Conservation (phyloP, 2,113 vertebrate genomes). For the Elgaria multicarinata region DNA sequence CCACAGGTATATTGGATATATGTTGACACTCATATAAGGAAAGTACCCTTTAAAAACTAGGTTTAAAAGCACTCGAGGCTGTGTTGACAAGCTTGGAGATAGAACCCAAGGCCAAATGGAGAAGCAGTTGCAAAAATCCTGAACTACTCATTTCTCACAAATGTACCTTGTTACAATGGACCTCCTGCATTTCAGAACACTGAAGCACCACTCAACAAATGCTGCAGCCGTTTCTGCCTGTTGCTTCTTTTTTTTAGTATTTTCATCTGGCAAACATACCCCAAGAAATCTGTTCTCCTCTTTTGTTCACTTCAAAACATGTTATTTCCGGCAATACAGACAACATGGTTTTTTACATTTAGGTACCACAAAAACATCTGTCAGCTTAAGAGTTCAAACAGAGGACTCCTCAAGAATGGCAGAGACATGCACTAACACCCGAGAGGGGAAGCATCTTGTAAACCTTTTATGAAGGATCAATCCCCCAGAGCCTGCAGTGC, state of each 20-base stretch:
- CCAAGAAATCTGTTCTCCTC: conserved; percentile 34
- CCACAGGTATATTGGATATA: not conserved
- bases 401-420: conserved; percentile 15
- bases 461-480: conserved; percentile 12
- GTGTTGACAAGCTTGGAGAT: not conserved
- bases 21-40: not conserved
- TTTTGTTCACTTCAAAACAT: conserved; percentile 38
- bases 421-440: not conserved
- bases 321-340: conserved; percentile 23
- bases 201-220: not conserved
- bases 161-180: not conserved
- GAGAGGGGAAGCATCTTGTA: conserved; percentile 17
- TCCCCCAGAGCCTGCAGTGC: not conserved
- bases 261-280: conserved; percentile 32
- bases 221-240: not conserved
- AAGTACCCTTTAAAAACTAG: not conserved
- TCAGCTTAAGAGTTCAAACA: conserved; percentile 19
- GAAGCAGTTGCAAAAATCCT: not conserved
- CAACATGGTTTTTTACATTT: conserved; percentile 33
- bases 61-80: not conserved
- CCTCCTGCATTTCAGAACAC: not conserved
- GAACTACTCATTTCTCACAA: not conserved
- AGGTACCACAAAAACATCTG: conserved; percentile 30
- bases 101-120: not conserved
- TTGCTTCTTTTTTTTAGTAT: not conserved